Base-by-base conservation (phyloP, 2,888 invertebrate genomes). In the Caenorhabditis panamensis region DNA sequence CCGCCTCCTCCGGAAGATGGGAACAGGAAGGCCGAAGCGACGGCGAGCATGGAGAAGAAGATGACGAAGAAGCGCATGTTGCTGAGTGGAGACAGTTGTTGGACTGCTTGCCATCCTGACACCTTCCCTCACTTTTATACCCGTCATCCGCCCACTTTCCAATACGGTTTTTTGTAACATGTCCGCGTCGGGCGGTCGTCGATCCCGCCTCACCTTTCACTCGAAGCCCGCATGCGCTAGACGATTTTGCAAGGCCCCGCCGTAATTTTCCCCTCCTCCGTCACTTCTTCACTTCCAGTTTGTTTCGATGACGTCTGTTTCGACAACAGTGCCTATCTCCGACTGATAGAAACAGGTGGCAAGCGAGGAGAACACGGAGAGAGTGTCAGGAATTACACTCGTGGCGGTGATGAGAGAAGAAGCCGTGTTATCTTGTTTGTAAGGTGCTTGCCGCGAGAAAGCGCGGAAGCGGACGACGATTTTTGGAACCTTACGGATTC, bases 21-120 rank as follows among this genome's bases (percentile, higher is more conserved):
- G 81, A 81, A 81, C 59, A 81, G 56, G 77, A 81, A 81, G 63
- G 81, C 81, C 44, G 77, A 72, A 51, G 77, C 36, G 63, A 62
- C 76, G 67, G 72, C 81, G 63, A 81, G 44, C 64, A 81, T 66
- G 51, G 77, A 69, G 66, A 67, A 20, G 63, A 76, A 67, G 54
- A 81, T 56, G 72, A 71, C 77, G 67, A 59, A 61, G 81, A 76
- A 56, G 68, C 76, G 72, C 81, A 81, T 81, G 36, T 13, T 77
- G 53, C 8, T 20, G n/a, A 37, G 37, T 36, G 47, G 44, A 41
- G 53, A 66, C 66, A 66, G 73, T 24, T 54, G 47, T 59, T 59
- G 58, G 64, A 64, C 73, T 73, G 73, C 64, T 73, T 73, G 59
- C 31, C 56, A 58, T 73, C 44, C 59, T 20, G 58, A 53, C 58